Percentiles rank a stretch among this genome's conserved stretches.
Conservation (phyloP, 2,113 vertebrate genomes). For the Nyctereutes procyonoides region DNA sequence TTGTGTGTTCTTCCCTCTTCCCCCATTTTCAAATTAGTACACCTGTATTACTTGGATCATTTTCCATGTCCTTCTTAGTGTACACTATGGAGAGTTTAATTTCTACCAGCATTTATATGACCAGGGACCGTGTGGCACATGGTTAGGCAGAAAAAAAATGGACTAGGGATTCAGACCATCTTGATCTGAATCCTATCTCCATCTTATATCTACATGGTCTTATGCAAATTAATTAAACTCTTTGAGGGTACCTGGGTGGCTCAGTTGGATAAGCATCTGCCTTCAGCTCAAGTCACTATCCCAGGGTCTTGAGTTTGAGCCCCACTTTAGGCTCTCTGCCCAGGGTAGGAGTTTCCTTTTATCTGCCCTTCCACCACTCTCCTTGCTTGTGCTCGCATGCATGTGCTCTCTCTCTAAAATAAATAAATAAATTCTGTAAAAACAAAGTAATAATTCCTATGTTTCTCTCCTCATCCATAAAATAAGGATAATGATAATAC, state of each 20-base stretch:
- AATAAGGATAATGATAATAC: not conserved
- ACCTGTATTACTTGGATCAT: not conserved
- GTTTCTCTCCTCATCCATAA: not conserved
- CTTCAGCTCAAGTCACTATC: too few relatives aligned
- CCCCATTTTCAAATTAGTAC: not conserved
- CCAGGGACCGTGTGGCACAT: not conserved
- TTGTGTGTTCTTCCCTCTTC: not conserved
- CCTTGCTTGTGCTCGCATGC: too few relatives aligned
- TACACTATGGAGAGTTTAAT: not conserved
- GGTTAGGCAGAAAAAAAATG: not conserved
- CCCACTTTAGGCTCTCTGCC: too few relatives aligned
- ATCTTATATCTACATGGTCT: not conserved
- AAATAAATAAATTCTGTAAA: too few relatives aligned
- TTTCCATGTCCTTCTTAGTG: not conserved
- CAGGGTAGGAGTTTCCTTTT: too few relatives aligned
- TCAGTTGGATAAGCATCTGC: too few relatives aligned
- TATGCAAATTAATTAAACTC: not conserved
- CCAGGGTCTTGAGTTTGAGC: too few relatives aligned
- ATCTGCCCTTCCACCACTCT: too few relatives aligned
- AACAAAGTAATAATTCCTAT: too few relatives aligned
- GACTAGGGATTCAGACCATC: not conserved
- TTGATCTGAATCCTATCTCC: not conserved
- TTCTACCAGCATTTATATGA: not conserved
- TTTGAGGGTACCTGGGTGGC: not conserved
- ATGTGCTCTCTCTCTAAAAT: too few relatives aligned